Evolutionary conservation across 2,113 vertebrate species (phyloP), one percentile per base, ranked within the genome.

Genomic region (Myiopsitta monachus): DNA sequence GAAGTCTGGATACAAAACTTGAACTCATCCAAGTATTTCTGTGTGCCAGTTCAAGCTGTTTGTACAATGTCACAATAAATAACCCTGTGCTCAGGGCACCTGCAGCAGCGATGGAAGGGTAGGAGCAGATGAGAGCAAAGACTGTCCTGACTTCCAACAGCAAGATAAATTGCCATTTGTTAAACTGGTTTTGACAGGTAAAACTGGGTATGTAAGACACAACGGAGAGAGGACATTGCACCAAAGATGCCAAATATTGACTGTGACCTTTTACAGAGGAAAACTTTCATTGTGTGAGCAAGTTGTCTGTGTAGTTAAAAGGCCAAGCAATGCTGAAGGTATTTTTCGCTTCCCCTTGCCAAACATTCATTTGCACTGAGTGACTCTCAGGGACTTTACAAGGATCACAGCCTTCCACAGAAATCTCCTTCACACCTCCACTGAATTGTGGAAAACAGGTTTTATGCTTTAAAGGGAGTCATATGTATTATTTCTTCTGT

Each of bases 251-350:
- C 83, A 73, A 66, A 67, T 61, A 78, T 22, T 68, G 86, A 54
- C 14, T 38, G 49, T 93, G 94, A 94, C 96, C 97, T 97, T 95
- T 93, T 85, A 39, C 24, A 59, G 70, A 68, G 62, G 52, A 87
- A 78, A 76, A 54, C 86, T 87, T 82, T 2, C 6, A 14, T 67
- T 5, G 49, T 54, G 73, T 3, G 18, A 46, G 15, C 61, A 47
- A 27, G 33, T 7, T 88, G 67, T 30, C 82, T 27, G 21, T 23
- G 62, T 38, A 88, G 73, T 26, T 86, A 54, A 91, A 94, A 97
- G 94, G 92, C 93, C 77, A 83, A 78, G 86, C n/a, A 27, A 68
- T 47, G 91, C 91, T 96, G 75, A 93, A 88, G 90, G 95, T 75
- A 52, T 75, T 61, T 94, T 74, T 87, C 24, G 14, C 24, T 88